Conservation (phyloP, 2,797 vertebrate species). For the Eospalax fontanierii region DNA sequence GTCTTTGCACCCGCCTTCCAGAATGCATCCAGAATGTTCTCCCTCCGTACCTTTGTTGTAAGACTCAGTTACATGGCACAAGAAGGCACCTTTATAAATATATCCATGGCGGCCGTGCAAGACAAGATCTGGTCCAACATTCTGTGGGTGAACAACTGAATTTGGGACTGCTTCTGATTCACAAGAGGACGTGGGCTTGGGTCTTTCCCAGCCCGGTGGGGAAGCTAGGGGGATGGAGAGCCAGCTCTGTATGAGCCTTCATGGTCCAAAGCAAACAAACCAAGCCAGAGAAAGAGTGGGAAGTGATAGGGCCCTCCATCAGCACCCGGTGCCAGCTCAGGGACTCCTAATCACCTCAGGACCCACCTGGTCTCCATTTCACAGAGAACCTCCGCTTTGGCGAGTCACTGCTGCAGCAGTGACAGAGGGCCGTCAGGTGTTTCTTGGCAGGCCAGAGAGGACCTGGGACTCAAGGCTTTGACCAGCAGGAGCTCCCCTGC, state of each 20-base stretch:
- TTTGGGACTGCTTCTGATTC: not conserved
- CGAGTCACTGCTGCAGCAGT: fast-evolving
- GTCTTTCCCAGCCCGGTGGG: not conserved
- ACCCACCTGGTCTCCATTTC: conserved; percentile 71
- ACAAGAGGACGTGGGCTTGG: not conserved
- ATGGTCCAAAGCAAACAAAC: conserved; percentile 78
- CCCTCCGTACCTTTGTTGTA: not conserved
- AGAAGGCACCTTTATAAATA: not conserved
- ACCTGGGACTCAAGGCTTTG: not conserved
- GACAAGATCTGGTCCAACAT: not conserved
- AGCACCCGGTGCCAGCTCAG: not conserved
- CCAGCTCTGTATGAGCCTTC: not conserved
- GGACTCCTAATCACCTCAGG: conserved; percentile 28
- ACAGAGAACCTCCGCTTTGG: conserved; percentile 13
- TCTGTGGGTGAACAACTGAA: not conserved
- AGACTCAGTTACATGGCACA: not conserved
- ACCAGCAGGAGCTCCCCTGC: not conserved
- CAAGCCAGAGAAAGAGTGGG: not conserved
- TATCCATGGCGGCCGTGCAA: fast-evolving
- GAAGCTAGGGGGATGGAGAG: not conserved
- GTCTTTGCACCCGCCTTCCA: fast-evolving
- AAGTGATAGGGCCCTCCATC: not conserved
- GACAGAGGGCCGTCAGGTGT: conserved; percentile 4
- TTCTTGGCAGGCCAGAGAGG: conserved; percentile 31
- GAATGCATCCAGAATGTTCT: not conserved